phyloP scores from a whole-genome alignment of 2,797 vertebrate genomes.

The Tenualosa thibaudeaui region DNA sequence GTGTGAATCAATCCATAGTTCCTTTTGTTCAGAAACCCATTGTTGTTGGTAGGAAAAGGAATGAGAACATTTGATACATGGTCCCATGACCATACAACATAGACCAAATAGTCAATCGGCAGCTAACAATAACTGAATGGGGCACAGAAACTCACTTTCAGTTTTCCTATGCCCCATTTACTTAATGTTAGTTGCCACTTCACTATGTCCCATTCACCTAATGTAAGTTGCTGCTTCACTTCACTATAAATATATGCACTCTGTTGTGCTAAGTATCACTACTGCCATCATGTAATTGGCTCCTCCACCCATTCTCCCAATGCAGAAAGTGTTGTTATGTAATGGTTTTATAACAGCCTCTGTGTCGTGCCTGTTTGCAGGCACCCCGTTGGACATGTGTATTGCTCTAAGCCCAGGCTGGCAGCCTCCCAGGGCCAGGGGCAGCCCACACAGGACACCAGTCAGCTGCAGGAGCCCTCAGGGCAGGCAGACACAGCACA shows the following conservation, averaged over 20 bases:
- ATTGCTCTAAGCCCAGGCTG: constrained; percentile 54
- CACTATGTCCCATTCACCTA: too few relatives aligned
- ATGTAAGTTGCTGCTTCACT: neutral
- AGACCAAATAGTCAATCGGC: too few relatives aligned
- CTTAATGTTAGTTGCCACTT: too few relatives aligned
- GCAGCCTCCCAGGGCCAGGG: constrained; percentile 50
- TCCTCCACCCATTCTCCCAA: neutral
- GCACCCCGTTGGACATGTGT: constrained; percentile 56
- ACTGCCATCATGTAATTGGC: neutral
- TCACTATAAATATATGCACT: neutral
- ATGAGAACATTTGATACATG: too few relatives aligned
- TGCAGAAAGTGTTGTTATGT: neutral
- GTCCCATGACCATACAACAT: too few relatives aligned
- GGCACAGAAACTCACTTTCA: too few relatives aligned
- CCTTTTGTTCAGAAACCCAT: too few relatives aligned
- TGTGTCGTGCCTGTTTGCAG: constrained; percentile 41
- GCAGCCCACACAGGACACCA: constrained; percentile 53
- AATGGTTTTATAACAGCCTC: constrained; percentile 3
- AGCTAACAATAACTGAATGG: too few relatives aligned
- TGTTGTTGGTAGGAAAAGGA: too few relatives aligned
- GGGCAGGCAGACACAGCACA: constrained; percentile 24
- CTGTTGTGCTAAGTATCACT: neutral
- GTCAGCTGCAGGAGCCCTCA: constrained; percentile 55
- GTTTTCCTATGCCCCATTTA: too few relatives aligned
- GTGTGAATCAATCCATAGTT: too few relatives aligned